A percentile compares a stretch with the other conserved stretches of the same genome.
These are phyloP conservation scores for Mus musculus DNA, from an alignment of 2,113 vertebrate species.

Conservation along the genomic window GRCm39 chr9:62692001-62692500, in stretches of 20 bases:
- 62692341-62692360: background rate
- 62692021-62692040: background rate
- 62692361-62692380: background rate
- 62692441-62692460: background rate
- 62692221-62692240: background rate
- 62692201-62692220: background rate
- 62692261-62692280: background rate
- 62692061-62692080: background rate
- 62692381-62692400: background rate
- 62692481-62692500: too few relatives aligned
- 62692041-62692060: background rate
- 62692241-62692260: background rate
- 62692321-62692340: background rate
- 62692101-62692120: background rate
- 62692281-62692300: background rate
- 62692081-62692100: background rate
- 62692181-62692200: background rate
- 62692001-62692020: background rate
- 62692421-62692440: background rate
- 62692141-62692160: background rate
- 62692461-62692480: background rate
- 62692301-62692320: background rate
- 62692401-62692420: background rate
- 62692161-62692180: background rate
- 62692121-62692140: background rate